Percentiles rank a stretch among this genome's conserved stretches.
These are phyloP conservation scores for Eretmochelys imbricata DNA, from an alignment of 2,113 vertebrate genomes.

Conservation along the genomic window DNA sequence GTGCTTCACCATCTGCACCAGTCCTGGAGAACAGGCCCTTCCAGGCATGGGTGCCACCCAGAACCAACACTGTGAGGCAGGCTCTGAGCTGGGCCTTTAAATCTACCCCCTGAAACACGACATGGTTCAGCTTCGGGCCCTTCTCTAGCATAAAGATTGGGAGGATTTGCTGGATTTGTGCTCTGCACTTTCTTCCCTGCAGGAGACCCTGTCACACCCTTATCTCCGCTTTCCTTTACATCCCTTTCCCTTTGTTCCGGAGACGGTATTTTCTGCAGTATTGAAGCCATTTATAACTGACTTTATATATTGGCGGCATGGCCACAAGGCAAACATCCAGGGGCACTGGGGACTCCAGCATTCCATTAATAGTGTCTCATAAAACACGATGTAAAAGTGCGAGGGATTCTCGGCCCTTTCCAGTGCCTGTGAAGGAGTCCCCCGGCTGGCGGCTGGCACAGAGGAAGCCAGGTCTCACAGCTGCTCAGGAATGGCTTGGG, in stretches of 20 bases:
- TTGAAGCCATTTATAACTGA: accelerated
- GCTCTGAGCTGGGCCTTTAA: neutral
- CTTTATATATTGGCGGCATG: neutral
- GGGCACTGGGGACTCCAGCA: accelerated
- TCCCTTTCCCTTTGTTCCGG: neutral
- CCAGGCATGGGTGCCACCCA: neutral
- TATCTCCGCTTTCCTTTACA: neutral
- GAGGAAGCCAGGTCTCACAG: neutral
- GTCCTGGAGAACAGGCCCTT: neutral
- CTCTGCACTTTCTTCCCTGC: neutral
- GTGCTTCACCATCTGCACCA: neutral
- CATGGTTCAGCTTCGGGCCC: neutral
- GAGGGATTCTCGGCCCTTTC: neutral
- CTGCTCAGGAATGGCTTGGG: neutral
- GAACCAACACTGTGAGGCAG: neutral
- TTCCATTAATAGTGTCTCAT: neutral
- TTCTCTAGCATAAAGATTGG: neutral
- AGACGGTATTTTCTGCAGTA: neutral
- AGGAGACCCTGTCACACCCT: accelerated
- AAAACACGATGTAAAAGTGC: neutral
- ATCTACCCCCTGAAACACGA: neutral
- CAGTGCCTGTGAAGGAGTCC: neutral
- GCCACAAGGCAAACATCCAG: neutral
- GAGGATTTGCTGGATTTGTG: neutral
- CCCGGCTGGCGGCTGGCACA: neutral